Percentiles rank a stretch among this genome's conserved stretches.
Evolutionary conservation across 2,113 vertebrate species (phyloP).

Genomic region (Crotalus tigris): DNA sequence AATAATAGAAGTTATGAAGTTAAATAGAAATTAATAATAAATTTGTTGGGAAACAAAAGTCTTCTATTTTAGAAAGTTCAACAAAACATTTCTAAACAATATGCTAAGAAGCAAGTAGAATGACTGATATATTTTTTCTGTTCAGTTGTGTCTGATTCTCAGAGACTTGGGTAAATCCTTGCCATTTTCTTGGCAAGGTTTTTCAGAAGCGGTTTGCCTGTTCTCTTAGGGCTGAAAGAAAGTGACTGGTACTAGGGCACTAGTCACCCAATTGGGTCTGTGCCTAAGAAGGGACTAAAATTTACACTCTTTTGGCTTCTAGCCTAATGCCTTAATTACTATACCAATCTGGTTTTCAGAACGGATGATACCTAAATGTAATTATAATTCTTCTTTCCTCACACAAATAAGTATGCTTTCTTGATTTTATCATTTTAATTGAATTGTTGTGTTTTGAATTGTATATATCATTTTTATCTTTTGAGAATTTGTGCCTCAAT

Average conservation of each 20-base stretch:
- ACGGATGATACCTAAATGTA: neutral
- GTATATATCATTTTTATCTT: neutral
- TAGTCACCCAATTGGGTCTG: neutral
- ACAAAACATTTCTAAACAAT: neutral
- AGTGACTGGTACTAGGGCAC: neutral
- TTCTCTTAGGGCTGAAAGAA: neutral
- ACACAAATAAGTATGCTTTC: neutral
- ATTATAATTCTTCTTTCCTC: neutral
- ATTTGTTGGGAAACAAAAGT: neutral
- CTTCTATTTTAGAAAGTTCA: neutral
- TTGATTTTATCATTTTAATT: neutral
- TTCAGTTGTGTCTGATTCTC: neutral
- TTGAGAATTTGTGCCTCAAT: neutral
- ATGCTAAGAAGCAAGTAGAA: neutral
- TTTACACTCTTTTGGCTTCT: neutral
- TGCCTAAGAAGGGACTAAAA: neutral
- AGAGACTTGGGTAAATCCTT: neutral
- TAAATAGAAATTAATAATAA: neutral
- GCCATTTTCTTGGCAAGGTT: neutral
- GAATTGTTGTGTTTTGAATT: neutral
- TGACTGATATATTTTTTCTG: neutral
- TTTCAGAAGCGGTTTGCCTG: neutral
- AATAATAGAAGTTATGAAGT: neutral
- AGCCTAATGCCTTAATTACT: neutral
- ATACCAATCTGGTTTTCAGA: neutral